Conservation (phyloP, 2,888 invertebrate species). For the Coelogynopora nodosa region DNA sequence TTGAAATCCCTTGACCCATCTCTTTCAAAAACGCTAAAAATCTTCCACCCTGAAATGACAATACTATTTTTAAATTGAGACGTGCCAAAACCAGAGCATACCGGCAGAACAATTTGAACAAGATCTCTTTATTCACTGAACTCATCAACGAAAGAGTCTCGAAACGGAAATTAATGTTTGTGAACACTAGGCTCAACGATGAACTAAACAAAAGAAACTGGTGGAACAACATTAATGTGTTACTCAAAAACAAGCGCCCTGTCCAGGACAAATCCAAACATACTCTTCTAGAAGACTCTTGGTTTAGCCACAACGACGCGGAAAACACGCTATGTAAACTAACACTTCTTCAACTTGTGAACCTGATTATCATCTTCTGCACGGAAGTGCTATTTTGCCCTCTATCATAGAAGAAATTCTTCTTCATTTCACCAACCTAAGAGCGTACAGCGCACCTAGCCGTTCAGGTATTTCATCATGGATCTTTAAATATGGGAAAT, state of each 20-base stretch:
- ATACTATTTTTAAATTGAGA: conserved; percentile 4
- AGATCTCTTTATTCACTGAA: not conserved
- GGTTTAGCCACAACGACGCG: not conserved
- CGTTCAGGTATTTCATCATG: not conserved
- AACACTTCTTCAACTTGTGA: not conserved
- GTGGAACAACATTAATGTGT: conserved; percentile 5
- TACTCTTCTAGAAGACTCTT: not conserved
- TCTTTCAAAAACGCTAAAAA: not conserved
- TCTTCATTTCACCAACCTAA: not conserved
- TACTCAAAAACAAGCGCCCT: conserved; percentile 1
- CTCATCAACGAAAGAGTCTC: conserved; percentile 6
- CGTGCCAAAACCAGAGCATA: conserved; percentile 10
- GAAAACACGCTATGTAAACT: no score
- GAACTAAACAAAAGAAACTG: not conserved
- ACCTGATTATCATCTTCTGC: not conserved
- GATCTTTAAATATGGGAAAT: not conserved
- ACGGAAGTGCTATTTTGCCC: not conserved
- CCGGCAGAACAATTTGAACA: not conserved
- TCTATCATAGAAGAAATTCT: not conserved
- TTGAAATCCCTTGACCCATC: not conserved
- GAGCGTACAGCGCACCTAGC: not conserved
- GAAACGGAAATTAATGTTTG: not conserved
- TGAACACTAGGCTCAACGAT: not conserved
- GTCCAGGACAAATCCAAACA: not conserved
- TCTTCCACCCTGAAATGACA: not conserved